Base-by-base conservation (phyloP, 2,113 vertebrate species). In the human region DNA sequence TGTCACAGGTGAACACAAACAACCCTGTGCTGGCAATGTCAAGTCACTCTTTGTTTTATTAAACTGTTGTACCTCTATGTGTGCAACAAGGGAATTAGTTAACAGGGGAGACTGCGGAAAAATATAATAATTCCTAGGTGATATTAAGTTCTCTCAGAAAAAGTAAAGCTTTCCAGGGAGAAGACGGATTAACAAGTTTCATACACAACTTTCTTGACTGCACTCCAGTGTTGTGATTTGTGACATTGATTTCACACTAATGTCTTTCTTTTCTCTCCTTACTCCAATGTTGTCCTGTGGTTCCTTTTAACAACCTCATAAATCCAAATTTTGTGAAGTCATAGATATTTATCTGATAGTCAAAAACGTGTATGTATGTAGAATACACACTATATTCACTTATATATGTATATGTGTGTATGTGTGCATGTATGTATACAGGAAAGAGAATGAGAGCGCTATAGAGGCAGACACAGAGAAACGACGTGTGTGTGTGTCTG, bases 1-100 rank as follows among this genome's bases (percentile, higher is more conserved):
- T 97, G 98, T 98, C 98, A 98, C 81, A 98, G 98, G 97, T 96
- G 97, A 98, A 83, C 70, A 98, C 96, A 97, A 98, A 98, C 96
- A 98, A 75, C 45, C 0, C 5, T 81, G 64, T 0, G 7, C 92
- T 96, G 94, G 94, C 89, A 91, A 88, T 0, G 59, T 89, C 87
- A 95, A 96, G 95, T 89, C 25, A 10, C 30, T 85, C 81, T 97
- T 97, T 98, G 97, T 98, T 98, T 96, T 94, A 90, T 95, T 96
- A 94, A 97, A 96, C 94, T 83, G 85, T 82, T 48, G 75, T 61
- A 79, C 52, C 57, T 96, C 81, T 94, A 0, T 61, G 43, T 38
- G 87, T 82, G 38, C 70, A 92, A 88, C n/a, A 22, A 94, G 90
- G 59, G 87, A 92, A 45, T 84, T 52, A 8, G 43, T 94, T 93